Evolutionary conservation across 2,888 invertebrate species (phyloP), one percentile per base, ranked within the genome.

Genomic region (Venustoraphidia nigricollis): DNA sequence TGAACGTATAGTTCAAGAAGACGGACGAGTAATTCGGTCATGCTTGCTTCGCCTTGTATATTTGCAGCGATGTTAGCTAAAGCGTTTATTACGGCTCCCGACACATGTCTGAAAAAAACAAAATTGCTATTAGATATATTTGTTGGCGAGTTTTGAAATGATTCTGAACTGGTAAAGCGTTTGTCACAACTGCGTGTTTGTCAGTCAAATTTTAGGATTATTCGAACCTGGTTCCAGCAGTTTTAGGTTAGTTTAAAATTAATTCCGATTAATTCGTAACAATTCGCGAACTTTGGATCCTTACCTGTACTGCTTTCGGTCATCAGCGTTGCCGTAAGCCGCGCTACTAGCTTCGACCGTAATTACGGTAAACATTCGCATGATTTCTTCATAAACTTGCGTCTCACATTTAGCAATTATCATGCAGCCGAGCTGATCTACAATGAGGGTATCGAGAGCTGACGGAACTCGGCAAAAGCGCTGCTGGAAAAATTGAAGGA

Each of bases 391-490:
- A 62, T 94, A 91, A 14, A 83, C 81, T 36, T 79, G 75, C 0
- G 83, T 79, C 58, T 88, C 89, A 55, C 89, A 89, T 59, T 88
- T 88, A 0, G 95, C 92, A 47, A 98, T 90, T 50, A 97, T 88
- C 85, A 99, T 97, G 63, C 94, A 94, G 10, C 97, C 97, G 43
- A 99, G 72, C 67, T 97, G 97, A 66, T 95, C 93, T 8, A 99
- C 91, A 58, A 99, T 98, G 34, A 97, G 69, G 0, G 86, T 85
- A 65, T 98, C 97, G 52, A 97, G 73, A 8, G 86, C 80, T 0
- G 93, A 91, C 0, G 96, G 94, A 1, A 93, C 88, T 40, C 91
- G 83, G 60, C 95, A 95, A 61, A 98, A 85, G 49, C 85, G 77
- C 66, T 98, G 96, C 60, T 95, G 93, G 63, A 97, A 94, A 66